Evolutionary conservation across 2,797 vertebrate species (phyloP), one percentile per base, ranked within the genome.

Genomic region (Aulostomus chinensis): DNA sequence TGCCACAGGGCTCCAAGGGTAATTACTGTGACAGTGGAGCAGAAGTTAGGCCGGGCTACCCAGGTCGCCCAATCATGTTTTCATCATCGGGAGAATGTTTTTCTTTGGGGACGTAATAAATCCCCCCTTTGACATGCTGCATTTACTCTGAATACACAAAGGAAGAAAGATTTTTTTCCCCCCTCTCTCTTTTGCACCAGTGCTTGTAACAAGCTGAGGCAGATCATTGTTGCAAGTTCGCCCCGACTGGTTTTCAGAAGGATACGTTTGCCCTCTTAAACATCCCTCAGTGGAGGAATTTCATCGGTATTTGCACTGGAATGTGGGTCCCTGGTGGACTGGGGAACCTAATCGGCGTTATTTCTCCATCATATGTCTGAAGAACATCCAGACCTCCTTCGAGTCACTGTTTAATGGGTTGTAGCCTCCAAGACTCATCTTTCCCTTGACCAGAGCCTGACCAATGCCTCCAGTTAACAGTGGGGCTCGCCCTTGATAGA

Each of bases 161-260:
- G 83, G 74, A 86, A 86, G 69, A 89, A 87, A 86, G 66, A 68
- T 68, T 73, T 65, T 70, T 34, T 24, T 4, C 34, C 38, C 18
- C 11, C 33, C 73, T 47, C 55, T 53, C 49, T 61, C 46, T 78
- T 87, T 87, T 69, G 70, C 63, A 46, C 52, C 66, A 67, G 42
- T 77, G 72, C 75, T 84, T 80, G 82, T 81, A 88, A 91, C 89
- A 92, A 90, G 90, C 89, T 49, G 77, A 86, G 88, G 79, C 87
- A 91, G 81, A 89, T 90, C 78, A 68, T 78, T 86, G 85, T 82
- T 74, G 73, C 78, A 54, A 58, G 64, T 82, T 81, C 36, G 14
- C 69, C 78, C 62, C 68, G 67, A 56, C 74, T 76, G 79, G 28
- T 78, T 85, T 78, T 85, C 68, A 30, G 73, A 88, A 84, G 78